These are phyloP conservation scores for Eupleurogrammus muticus DNA, from an alignment of 2,797 vertebrate genomes.

Conservation along the genomic window DNA sequence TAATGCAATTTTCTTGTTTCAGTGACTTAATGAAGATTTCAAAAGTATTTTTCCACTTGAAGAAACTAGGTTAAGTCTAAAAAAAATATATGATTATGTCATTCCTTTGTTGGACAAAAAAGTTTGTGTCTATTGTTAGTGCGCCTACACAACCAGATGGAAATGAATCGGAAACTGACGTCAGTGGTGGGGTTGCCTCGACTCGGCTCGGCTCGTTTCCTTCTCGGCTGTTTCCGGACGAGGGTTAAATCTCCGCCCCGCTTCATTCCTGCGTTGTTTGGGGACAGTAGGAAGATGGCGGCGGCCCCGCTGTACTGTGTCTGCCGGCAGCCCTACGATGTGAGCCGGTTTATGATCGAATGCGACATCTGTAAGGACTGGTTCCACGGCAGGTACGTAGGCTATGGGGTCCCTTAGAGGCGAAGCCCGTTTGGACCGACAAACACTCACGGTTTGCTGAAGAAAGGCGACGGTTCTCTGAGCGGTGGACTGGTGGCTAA, in stretches of 20 bases:
- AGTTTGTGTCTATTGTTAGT: slow-evolving; percentile 54
- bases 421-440: not conserved
- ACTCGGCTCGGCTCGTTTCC: slow-evolving; percentile 44
- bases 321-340: slow-evolving; percentile 98
- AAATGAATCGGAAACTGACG: slow-evolving; percentile 74
- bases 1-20: too few relatives aligned
- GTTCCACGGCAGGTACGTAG: slow-evolving; percentile 96
- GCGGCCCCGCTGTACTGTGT: slow-evolving; percentile 96
- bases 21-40: too few relatives aligned
- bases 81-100: slow-evolving; percentile 25
- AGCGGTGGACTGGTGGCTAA: slow-evolving; percentile 70
- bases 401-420: not conserved
- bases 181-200: slow-evolving; percentile 69
- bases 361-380: slow-evolving; percentile 99
- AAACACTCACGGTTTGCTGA: slow-evolving; percentile 46
- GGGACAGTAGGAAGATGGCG: slow-evolving; percentile 91
- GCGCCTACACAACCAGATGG: slow-evolving; percentile 59
- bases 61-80: too few relatives aligned
- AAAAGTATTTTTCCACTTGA: too few relatives aligned
- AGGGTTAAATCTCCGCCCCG: slow-evolving; percentile 80
- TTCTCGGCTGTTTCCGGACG: slow-evolving; percentile 77
- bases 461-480: slow-evolving; percentile 69
- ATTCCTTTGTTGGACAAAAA: slow-evolving; percentile 46
- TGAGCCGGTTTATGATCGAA: slow-evolving; percentile 99
- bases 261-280: slow-evolving; percentile 87